phyloP scores from a whole-genome alignment of 2,888 invertebrate species.

The Pogonocherus hispidulus region DNA sequence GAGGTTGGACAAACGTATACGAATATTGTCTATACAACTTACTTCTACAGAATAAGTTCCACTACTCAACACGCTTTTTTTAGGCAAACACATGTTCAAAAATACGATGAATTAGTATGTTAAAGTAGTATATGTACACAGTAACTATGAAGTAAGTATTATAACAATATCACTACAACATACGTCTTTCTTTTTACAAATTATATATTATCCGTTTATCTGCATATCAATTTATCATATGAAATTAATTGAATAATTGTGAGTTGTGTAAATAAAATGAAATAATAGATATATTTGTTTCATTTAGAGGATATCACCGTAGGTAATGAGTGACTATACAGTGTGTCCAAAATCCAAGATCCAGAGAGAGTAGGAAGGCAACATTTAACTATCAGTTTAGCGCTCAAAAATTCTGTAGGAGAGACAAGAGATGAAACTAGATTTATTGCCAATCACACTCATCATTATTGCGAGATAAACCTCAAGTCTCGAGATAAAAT shows the following conservation, averaged over 20 bases:
- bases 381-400: no score
- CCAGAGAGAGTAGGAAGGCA: no score
- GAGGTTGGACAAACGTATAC: conserved; percentile 55
- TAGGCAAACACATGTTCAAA: conserved; percentile 42
- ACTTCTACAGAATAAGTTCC: conserved; percentile 36
- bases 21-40: conserved; percentile 37
- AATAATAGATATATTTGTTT: neutral
- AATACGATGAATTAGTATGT: neutral
- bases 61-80: conserved; percentile 31
- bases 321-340: no score
- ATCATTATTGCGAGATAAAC: no score
- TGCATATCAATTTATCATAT: conserved; percentile 8
- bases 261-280: neutral
- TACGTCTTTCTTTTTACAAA: neutral
- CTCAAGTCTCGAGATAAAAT: no score
- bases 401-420: no score
- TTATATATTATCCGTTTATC: conserved; percentile 9
- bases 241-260: conserved; percentile 4
- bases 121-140: no score
- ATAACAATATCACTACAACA: no score
- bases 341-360: no score
- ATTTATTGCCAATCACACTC: no score
- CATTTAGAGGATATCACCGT: neutral
- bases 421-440: no score
- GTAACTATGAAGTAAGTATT: no score